phyloP scores from a whole-genome alignment of 2,888 invertebrate species.

The Clistopyga incitator region DNA sequence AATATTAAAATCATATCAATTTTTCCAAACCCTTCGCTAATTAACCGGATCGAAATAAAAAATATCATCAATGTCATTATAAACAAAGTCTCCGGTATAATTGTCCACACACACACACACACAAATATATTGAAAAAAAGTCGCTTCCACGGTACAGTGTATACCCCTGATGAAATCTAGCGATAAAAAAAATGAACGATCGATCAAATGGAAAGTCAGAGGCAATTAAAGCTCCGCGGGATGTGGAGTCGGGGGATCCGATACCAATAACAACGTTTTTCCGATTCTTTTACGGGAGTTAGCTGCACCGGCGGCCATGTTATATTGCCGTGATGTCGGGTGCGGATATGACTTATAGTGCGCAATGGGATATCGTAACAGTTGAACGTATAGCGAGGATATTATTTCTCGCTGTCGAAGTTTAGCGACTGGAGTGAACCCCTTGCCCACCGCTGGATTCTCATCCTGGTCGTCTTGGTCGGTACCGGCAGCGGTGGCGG shows the following conservation, averaged over 20 bases:
- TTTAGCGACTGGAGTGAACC: conserved; percentile 70
- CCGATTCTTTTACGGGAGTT: conserved; percentile 63
- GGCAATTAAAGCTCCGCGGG: conserved; percentile 63
- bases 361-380: conserved; percentile 49
- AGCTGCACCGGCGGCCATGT: conserved; percentile 45
- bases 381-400: conserved; percentile 58
- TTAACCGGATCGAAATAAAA: too few species aligned
- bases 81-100: not conserved
- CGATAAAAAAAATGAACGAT: conserved; percentile 22
- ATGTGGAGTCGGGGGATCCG: conserved; percentile 40
- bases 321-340: conserved; percentile 59
- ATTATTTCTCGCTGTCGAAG: conserved; percentile 72
- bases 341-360: conserved; percentile 43
- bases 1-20: too few species aligned
- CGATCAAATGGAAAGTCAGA: conserved; percentile 56
- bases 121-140: not conserved
- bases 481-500: conserved; percentile 61
- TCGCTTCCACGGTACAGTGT: too few species aligned
- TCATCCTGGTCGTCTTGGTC: conserved; percentile 59
- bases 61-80: too few species aligned
- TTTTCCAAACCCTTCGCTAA: too few species aligned
- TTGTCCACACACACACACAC: not conserved
- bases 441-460: conserved; percentile 37
- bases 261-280: conserved; percentile 65
- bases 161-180: not conserved